Conservation (phyloP, 2,888 invertebrate species). For the Erebia palarica region DNA sequence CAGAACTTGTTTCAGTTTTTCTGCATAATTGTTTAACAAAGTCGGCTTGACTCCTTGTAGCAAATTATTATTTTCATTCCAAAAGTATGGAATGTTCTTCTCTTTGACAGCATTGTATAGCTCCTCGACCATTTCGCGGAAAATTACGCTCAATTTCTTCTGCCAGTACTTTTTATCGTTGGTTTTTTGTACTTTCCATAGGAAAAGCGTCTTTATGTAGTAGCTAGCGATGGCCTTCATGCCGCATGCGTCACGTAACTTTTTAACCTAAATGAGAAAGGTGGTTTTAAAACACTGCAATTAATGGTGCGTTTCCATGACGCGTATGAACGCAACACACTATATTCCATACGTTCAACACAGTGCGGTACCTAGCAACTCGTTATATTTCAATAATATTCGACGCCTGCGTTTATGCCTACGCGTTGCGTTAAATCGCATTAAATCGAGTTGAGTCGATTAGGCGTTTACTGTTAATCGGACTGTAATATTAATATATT, state of each 20-base stretch:
- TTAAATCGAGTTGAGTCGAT: no score
- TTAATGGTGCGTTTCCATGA: neutral
- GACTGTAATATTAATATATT: no score
- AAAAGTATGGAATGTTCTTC: conserved; percentile 65
- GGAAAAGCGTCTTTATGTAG: conserved; percentile 81
- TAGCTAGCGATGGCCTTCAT: conserved; percentile 79
- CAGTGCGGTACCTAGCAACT: no score
- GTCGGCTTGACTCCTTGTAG: conserved; percentile 59
- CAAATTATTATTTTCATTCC: conserved; percentile 65
- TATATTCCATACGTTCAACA: no score
- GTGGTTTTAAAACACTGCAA: conserved; percentile 18
- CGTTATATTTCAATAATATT: neutral
- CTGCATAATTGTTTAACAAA: conserved; percentile 56
- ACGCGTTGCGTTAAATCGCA: no score
- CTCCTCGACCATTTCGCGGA: conserved; percentile 62
- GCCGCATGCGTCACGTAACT: conserved; percentile 71
- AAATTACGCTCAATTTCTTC: conserved; percentile 57
- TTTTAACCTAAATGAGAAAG: conserved; percentile 63
- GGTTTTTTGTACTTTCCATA: conserved; percentile 66
- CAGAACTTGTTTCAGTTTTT: conserved; percentile 64
- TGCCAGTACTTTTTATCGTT: conserved; percentile 64
- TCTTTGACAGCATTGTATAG: conserved; percentile 54
- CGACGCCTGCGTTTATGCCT: neutral
- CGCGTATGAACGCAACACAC: no score
- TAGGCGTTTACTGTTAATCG: no score